Base-by-base conservation (phyloP, 2,797 vertebrate genomes). In the Pyrrhura leucotis region DNA sequence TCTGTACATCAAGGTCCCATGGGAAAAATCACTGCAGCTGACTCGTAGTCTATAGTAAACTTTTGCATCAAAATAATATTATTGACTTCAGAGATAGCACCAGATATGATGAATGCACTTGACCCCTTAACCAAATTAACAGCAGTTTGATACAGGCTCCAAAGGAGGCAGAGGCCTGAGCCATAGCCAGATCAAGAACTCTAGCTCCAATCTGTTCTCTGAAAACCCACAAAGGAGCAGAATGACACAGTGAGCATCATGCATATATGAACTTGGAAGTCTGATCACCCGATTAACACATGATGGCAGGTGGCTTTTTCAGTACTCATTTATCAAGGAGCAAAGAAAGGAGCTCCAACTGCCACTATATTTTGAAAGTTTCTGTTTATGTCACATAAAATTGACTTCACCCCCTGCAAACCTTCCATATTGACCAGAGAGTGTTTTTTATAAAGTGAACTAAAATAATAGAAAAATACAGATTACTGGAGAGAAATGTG, bases 31-130 rank as follows among this genome's bases (percentile, higher is more conserved):
- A 69, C 51, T 82, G 62, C 56, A 86, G 39, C 85, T 95, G 80
- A 88, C 53, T 94, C 72, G 26, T 42, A 56, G 40, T 92, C 68
- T 85, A 78, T 72, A 81, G 80, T 91, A 91, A 91, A 47, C 48
- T 75, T 88, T 6, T 61, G 37, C 61, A 77, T 56, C 45, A n/a
- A 39, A 87, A 51, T 84, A 26, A 1, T 62, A 2, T 54, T n/a
- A 62, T 63, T 69, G 59, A 14, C 53, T 84, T 76, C 1, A 11
- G 65, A 90, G 72, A 19, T 19, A 44, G 69, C 9, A 54, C 15
- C 17, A 67, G 40, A 1, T 4, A 0, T 2, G 29, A 65, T 28
- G 42, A n/a, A 73, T 29, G 1, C 2, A 0, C 35, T 61, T 2
- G 0, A 3, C 12, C 40, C 47, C 59, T 62, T 44, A 20, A 48